phyloP scores from a whole-genome alignment of 2,797 vertebrate genomes.

The Thripadectes ignobilis region DNA sequence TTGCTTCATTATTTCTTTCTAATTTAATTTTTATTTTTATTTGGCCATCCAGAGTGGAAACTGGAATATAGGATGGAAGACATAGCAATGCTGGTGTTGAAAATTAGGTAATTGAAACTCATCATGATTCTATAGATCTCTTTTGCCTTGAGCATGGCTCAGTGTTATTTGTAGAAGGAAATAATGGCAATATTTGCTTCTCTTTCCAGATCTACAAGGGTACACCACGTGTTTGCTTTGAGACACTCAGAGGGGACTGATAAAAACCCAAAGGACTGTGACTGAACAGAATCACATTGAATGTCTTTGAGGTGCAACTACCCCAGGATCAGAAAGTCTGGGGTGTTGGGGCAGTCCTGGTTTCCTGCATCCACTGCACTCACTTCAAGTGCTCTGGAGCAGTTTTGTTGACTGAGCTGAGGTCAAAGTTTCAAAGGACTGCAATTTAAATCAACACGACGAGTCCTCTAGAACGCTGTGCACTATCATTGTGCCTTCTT shows the following conservation, averaged over 20 bases:
- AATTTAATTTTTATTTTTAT: background rate
- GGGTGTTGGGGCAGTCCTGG: background rate
- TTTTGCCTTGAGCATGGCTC: background rate
- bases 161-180: background rate
- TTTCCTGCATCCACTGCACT: background rate
- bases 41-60: background rate
- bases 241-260: background rate
- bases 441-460: background rate
- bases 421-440: background rate
- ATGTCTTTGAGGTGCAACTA: background rate
- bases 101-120: background rate
- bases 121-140: background rate
- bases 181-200: background rate
- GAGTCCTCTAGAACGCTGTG: background rate
- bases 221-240: background rate
- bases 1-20: background rate
- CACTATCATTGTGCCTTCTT: background rate
- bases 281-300: background rate
- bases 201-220: background rate
- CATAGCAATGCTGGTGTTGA: background rate
- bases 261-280: background rate
- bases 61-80: background rate
- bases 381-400: background rate
- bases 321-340: background rate
- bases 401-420: background rate